These are phyloP conservation scores for Ammodytes marinus DNA, from an alignment of 2,113 vertebrate genomes.

Conservation along the genomic window DNA sequence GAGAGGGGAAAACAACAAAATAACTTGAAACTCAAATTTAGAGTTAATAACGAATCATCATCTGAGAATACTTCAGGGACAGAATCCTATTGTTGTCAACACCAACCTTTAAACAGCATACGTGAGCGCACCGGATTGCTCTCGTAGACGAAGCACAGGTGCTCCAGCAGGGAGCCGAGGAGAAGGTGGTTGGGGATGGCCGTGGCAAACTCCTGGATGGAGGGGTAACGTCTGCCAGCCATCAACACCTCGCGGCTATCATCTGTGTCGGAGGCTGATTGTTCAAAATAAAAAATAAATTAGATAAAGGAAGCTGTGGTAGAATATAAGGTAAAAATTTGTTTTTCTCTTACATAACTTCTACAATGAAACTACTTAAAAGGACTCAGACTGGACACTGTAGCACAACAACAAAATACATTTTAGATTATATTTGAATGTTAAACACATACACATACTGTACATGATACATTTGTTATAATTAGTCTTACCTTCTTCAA, in stretches of 20 bases:
- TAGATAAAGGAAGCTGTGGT: background rate
- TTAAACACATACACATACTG: too few relatives aligned
- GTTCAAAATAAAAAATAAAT: background rate
- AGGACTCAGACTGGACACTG: background rate
- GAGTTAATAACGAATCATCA: background rate
- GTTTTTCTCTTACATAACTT: background rate
- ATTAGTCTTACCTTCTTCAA: slow-evolving; percentile 83
- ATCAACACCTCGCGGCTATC: slow-evolving; percentile 85
- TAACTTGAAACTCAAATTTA: background rate
- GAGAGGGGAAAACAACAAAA: slow-evolving; percentile 1
- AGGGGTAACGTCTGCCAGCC: slow-evolving; percentile 78
- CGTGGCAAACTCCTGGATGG: slow-evolving; percentile 89
- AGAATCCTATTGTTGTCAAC: background rate
- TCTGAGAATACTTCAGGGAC: background rate
- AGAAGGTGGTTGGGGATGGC: slow-evolving; percentile 95
- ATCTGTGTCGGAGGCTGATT: slow-evolving; percentile 90
- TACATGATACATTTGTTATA: background rate
- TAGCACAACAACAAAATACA: background rate
- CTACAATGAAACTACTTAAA: background rate
- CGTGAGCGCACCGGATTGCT: slow-evolving; percentile 88
- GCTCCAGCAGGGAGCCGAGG: slow-evolving; percentile 93
- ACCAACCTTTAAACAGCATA: slow-evolving; percentile 90
- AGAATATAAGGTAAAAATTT: background rate
- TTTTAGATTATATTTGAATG: background rate
- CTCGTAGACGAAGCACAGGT: slow-evolving; percentile 94